Evolutionary conservation across 2,888 invertebrate genomes (phyloP).

Genomic region (Elysia crispata): DNA sequence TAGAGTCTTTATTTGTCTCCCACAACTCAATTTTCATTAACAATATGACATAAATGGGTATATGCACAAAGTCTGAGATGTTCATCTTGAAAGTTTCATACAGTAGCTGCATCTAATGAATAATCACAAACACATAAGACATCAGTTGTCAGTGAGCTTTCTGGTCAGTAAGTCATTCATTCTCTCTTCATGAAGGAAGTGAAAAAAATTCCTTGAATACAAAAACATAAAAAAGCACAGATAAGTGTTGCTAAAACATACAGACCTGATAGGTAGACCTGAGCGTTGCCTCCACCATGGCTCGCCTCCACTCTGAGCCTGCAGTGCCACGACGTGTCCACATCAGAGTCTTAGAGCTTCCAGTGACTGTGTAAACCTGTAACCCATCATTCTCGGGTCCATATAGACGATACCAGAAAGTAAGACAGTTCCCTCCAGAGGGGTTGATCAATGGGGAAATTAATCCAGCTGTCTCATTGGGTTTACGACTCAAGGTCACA

Average conservation of each 20-base stretch:
- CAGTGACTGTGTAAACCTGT: slow-evolving; percentile 62
- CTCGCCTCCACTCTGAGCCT: slow-evolving; percentile 66
- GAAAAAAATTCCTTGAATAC: too few species aligned
- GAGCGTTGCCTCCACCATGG: slow-evolving; percentile 54
- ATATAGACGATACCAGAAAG: slow-evolving; percentile 74
- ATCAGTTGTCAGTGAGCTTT: too few species aligned
- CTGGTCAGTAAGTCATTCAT: too few species aligned
- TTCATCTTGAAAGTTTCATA: too few species aligned
- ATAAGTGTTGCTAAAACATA: background rate
- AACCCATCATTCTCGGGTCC: slow-evolving; percentile 69
- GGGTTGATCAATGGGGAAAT: slow-evolving; percentile 57
- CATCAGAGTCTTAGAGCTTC: slow-evolving; percentile 51
- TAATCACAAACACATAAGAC: too few species aligned
- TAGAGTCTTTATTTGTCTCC: too few species aligned
- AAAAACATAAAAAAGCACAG: slow-evolving; percentile 12
- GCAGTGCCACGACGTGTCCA: slow-evolving; percentile 67
- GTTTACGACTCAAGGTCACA: slow-evolving; percentile 54
- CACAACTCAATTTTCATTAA: too few species aligned
- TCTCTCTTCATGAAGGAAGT: too few species aligned
- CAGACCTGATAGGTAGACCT: slow-evolving; percentile 49
- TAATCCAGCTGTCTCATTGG: slow-evolving; percentile 66
- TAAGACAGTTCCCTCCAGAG: slow-evolving; percentile 60
- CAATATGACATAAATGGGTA: too few species aligned
- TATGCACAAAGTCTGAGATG: too few species aligned
- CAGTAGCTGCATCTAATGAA: too few species aligned